phyloP scores from a whole-genome alignment of 2,888 invertebrate species.

The Lomographa bimaculata region DNA sequence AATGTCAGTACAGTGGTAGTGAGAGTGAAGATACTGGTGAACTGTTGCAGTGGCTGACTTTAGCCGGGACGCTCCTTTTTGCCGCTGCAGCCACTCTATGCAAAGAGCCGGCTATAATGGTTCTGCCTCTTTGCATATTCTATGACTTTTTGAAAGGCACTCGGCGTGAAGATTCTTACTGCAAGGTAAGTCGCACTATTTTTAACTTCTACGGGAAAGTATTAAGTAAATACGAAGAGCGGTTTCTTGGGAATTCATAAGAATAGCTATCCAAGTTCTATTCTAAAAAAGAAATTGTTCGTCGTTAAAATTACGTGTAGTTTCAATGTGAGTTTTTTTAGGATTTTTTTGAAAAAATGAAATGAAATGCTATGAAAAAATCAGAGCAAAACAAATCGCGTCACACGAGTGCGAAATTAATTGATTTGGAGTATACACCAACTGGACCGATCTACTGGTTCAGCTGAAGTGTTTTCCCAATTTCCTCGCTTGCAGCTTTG shows the following conservation, averaged over 20 bases:
- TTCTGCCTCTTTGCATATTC: conserved; percentile 93
- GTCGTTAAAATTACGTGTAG: no score
- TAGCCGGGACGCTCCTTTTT: conserved; percentile 85
- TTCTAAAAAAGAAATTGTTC: no score
- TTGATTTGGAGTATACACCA: conserved; percentile 24
- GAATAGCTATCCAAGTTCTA: no score
- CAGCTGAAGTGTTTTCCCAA: conserved; percentile 33
- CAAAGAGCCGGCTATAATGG: conserved; percentile 98
- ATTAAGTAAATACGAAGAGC: conserved; percentile 14
- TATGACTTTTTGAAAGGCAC: conserved; percentile 90
- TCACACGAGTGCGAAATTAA: conserved; percentile 25
- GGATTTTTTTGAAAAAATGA: no score
- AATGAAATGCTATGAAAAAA: conserved; percentile 14
- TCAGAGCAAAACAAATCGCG: conserved; percentile 7
- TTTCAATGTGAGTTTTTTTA: no score
- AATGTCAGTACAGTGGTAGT: conserved; percentile 71
- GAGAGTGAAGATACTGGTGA: conserved; percentile 72
- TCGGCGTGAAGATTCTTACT: conserved; percentile 72
- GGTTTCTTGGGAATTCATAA: conserved; percentile 1
- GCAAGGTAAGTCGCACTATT: conserved; percentile 78
- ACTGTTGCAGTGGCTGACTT: conserved; percentile 80
- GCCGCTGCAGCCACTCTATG: conserved; percentile 94
- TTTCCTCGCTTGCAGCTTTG: conserved; percentile 32
- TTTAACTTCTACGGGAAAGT: conserved; percentile 17
- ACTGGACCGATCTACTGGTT: conserved; percentile 27